Percentiles rank a stretch among this genome's conserved stretches.
Evolutionary conservation across 2,888 invertebrate genomes (phyloP).

Genomic region (Scaptomyza cyrtandrae): DNA sequence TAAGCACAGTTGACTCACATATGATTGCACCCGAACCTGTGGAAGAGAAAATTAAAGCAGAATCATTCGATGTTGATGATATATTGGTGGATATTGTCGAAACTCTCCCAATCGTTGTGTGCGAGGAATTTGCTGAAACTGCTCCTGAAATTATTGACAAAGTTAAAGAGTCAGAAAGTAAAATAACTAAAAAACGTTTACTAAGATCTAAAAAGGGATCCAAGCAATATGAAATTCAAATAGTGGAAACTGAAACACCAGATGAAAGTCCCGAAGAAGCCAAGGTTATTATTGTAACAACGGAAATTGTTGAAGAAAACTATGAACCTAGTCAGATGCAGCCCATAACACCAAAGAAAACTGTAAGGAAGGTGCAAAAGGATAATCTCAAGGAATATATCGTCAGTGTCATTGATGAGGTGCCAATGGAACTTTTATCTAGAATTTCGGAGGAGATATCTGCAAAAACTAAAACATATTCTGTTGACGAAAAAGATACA

Average conservation of each 20-base stretch:
- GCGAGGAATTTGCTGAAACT: constrained; percentile 36
- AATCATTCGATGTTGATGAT: constrained; percentile 48
- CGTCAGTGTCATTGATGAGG: constrained; percentile 77
- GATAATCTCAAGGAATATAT: constrained; percentile 80
- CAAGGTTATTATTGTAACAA: constrained; percentile 82
- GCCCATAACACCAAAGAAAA: constrained; percentile 74
- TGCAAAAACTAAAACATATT: constrained; percentile 22
- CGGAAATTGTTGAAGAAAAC: constrained; percentile 76
- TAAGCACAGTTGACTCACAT: constrained; percentile 51
- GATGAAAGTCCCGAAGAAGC: constrained; percentile 82
- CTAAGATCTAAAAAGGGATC: constrained; percentile 85
- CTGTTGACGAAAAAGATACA: constrained; percentile 43
- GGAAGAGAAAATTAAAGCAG: constrained; percentile 19
- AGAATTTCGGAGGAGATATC: constrained; percentile 57
- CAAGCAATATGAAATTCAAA: constrained; percentile 85
- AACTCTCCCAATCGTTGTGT: constrained; percentile 53
- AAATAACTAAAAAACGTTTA: constrained; percentile 84
- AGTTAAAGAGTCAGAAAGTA: constrained; percentile 69
- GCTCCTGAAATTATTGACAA: constrained; percentile 54
- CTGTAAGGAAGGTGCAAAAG: constrained; percentile 69
- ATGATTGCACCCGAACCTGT: constrained; percentile 26
- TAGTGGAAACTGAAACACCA: constrained; percentile 83
- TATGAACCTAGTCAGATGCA: constrained; percentile 66
- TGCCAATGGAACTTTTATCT: constrained; percentile 55
- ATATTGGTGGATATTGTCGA: constrained; percentile 55